phyloP scores from a whole-genome alignment of 2,888 invertebrate genomes.

The Diabrotica balteata region DNA sequence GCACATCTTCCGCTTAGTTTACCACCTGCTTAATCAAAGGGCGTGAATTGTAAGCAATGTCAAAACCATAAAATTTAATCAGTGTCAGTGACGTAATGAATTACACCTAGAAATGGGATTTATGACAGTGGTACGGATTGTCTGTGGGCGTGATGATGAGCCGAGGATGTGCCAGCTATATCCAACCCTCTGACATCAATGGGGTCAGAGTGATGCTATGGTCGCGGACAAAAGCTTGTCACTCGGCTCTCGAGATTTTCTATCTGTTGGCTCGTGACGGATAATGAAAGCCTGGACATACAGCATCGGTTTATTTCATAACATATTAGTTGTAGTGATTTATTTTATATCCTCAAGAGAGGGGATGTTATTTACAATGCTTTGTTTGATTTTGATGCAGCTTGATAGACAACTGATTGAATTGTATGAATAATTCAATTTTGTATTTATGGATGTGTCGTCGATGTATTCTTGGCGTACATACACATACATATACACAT shows the following conservation, averaged over 20 bases:
- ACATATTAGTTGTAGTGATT: too few species aligned
- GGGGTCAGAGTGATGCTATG: constrained; percentile 14
- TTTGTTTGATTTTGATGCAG: too few species aligned
- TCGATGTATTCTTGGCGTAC: too few species aligned
- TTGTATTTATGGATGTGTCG: too few species aligned
- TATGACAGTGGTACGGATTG: constrained; percentile 20
- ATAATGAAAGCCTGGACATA: not conserved
- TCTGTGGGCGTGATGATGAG: constrained; percentile 13
- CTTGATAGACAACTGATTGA: too few species aligned
- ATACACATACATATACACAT: too few species aligned
- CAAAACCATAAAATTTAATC: constrained; percentile 26
- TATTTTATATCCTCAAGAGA: too few species aligned
- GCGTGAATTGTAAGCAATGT: constrained; percentile 13
- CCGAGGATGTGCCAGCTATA: constrained; percentile 7
- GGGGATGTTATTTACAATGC: too few species aligned
- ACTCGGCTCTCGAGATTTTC: not conserved
- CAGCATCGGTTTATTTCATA: too few species aligned
- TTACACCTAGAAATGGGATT: constrained; percentile 17
- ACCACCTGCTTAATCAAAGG: not conserved
- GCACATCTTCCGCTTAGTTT: too few species aligned
- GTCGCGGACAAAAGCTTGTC: constrained; percentile 11
- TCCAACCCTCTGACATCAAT: constrained; percentile 9
- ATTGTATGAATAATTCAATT: too few species aligned
- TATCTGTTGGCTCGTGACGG: not conserved
- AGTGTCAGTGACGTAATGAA: constrained; percentile 21